phyloP scores from a whole-genome alignment of 2,888 invertebrate species.

The Syritta pipiens region DNA sequence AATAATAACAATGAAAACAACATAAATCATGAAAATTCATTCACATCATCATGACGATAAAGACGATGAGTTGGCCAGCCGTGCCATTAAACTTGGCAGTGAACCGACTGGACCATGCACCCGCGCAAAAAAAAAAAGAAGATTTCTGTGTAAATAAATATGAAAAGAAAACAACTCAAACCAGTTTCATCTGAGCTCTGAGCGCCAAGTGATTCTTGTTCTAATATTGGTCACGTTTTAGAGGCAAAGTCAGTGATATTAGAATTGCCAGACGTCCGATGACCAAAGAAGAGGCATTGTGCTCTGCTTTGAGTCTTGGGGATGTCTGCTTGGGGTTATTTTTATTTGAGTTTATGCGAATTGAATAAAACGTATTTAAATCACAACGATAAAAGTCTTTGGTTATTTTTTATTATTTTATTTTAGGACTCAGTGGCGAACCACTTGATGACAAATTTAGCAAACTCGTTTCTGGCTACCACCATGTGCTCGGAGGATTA shows the following conservation, averaged over 20 bases:
- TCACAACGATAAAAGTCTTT: no score
- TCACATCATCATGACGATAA: conserved; percentile 3
- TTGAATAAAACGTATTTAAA: no score
- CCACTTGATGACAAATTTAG: no score
- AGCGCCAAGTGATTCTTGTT: neutral
- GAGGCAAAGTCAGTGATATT: neutral
- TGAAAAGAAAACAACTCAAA: no score
- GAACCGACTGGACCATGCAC: neutral
- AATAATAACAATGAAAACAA: neutral
- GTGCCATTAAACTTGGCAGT: neutral
- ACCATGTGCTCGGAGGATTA: no score
- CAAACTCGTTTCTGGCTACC: no score
- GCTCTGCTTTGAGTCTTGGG: no score
- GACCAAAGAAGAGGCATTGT: neutral
- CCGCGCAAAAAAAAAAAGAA: neutral
- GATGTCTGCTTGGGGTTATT: no score
- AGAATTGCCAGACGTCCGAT: neutral
- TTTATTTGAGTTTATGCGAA: no score
- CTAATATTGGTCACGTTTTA: neutral
- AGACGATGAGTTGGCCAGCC: neutral
- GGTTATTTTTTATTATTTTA: no score
- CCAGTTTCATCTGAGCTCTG: neutral
- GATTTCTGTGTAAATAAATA: no score
- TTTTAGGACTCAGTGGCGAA: no score
- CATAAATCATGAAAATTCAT: conserved; percentile 5